A percentile compares a stretch with the other conserved stretches of the same genome.
Conservation (phyloP, 1,140 invertebrate species). For the Drosophila paulistorum region DNA sequence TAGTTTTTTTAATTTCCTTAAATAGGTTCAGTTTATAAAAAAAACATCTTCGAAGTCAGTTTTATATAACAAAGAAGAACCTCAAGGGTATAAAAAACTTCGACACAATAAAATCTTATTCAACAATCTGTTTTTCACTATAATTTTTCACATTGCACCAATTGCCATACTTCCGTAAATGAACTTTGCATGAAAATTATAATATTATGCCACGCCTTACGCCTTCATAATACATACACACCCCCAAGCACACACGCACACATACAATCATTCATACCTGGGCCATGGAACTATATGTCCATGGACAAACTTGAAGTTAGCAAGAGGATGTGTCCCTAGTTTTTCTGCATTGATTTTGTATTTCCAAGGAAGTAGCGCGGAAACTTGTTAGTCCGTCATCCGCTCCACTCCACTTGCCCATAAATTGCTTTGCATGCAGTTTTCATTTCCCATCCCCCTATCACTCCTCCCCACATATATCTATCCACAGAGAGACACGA, state of each 20-base stretch:
- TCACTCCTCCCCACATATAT: slow-evolving; percentile 17
- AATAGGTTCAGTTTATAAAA: too few relatives aligned
- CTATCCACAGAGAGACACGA: slow-evolving; percentile 12
- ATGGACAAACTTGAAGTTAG: slow-evolving; percentile 60
- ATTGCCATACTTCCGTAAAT: slow-evolving; percentile 22
- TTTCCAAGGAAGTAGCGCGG: slow-evolving; percentile 77
- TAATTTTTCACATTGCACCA: slow-evolving; percentile 30
- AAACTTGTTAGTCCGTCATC: slow-evolving; percentile 67
- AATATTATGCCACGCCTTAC: slow-evolving; percentile 47
- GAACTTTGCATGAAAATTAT: slow-evolving; percentile 68
- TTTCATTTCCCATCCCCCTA: slow-evolving; percentile 20
- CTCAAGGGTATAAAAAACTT: neutral
- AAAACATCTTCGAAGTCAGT: too few relatives aligned
- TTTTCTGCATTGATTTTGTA: slow-evolving; percentile 74
- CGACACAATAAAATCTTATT: neutral
- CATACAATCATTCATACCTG: slow-evolving; percentile 16
- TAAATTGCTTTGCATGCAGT: slow-evolving; percentile 79
- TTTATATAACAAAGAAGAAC: too few relatives aligned
- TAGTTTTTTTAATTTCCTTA: too few relatives aligned
- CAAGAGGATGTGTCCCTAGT: slow-evolving; percentile 64
- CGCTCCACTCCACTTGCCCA: slow-evolving; percentile 21
- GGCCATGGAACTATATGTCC: neutral
- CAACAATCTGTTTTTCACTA: neutral
- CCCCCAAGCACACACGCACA: slow-evolving; percentile 12
- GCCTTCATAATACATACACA: slow-evolving; percentile 27